phyloP scores from a whole-genome alignment of 1,140 invertebrate species.

The Calosoma granatense region DNA sequence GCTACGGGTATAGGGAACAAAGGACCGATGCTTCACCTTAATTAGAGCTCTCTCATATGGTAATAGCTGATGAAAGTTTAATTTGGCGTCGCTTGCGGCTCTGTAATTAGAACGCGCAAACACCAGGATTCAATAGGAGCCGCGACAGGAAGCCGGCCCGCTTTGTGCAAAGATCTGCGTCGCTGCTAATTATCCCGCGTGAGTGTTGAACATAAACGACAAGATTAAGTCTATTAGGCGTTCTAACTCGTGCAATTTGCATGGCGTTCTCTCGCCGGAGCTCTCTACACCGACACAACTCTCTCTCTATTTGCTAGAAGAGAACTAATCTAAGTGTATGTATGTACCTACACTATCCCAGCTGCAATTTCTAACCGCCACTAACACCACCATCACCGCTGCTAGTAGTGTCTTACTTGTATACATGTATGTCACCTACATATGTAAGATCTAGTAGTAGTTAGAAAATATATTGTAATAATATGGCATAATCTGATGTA shows the following conservation, averaged over 20 bases:
- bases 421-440: too few species aligned
- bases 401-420: too few species aligned
- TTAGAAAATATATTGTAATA: too few species aligned
- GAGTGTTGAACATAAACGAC: slow-evolving; percentile 34
- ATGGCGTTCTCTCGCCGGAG: slow-evolving; percentile 20
- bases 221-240: slow-evolving; percentile 35
- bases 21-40: slow-evolving; percentile 30
- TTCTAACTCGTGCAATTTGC: slow-evolving; percentile 33
- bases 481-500: too few species aligned
- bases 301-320: too few species aligned
- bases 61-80: slow-evolving; percentile 37
- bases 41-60: slow-evolving; percentile 36
- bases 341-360: too few species aligned
- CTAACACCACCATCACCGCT: too few species aligned
- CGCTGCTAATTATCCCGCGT: slow-evolving; percentile 32
- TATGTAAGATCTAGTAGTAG: too few species aligned
- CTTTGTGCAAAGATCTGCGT: slow-evolving; percentile 28
- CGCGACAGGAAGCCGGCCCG: slow-evolving; percentile 13
- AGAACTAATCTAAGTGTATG: too few species aligned
- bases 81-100: slow-evolving; percentile 33
- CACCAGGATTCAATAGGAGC: slow-evolving; percentile 29
- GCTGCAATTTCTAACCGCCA: too few species aligned
- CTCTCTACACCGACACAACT: too few species aligned
- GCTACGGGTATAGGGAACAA: slow-evolving; percentile 21
- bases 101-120: slow-evolving; percentile 32